Percentiles rank a stretch among this genome's conserved stretches.
Evolutionary conservation across 2,888 invertebrate genomes (phyloP).

Genomic region (Drosophila recens): DNA sequence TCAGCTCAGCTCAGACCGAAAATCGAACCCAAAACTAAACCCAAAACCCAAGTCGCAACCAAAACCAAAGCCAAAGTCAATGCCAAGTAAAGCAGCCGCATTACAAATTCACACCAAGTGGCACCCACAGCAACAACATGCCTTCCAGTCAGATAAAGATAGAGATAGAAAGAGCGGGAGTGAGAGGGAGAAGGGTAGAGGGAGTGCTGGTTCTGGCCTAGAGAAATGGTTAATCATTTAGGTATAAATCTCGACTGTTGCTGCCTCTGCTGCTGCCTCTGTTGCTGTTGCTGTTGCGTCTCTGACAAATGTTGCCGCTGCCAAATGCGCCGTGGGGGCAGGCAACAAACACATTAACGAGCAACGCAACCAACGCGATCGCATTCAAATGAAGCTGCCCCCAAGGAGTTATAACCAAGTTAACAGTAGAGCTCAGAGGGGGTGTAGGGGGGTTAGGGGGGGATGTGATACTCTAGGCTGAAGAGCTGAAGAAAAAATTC

Average conservation of each 20-base stretch:
- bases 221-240: slow-evolving; percentile 79
- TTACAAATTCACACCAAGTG: slow-evolving; percentile 80
- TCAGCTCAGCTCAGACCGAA: slow-evolving; percentile 41
- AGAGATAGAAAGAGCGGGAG: background rate
- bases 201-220: slow-evolving; percentile 27
- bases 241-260: slow-evolving; percentile 70
- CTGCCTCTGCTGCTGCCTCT: slow-evolving; percentile 35
- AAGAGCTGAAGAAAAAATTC: slow-evolving; percentile 80
- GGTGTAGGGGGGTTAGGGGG: background rate
- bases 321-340: slow-evolving; percentile 70
- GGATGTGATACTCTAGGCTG: slow-evolving; percentile 7
- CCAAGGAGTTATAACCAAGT: slow-evolving; percentile 9
- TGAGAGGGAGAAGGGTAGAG: background rate
- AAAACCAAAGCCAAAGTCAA: slow-evolving; percentile 52
- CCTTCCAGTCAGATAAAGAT: slow-evolving; percentile 4
- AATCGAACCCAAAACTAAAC: slow-evolving; percentile 8
- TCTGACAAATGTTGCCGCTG: slow-evolving; percentile 62
- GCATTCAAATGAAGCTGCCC: slow-evolving; percentile 68
- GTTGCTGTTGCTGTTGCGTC: slow-evolving; percentile 31
- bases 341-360: slow-evolving; percentile 63
- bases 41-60: slow-evolving; percentile 8
- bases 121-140: slow-evolving; percentile 65
- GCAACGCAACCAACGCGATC: slow-evolving; percentile 62
- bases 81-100: slow-evolving; percentile 66
- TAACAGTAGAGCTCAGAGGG: background rate